Percentiles rank a stretch among this genome's conserved stretches.
These are phyloP conservation scores for Uropetala carovei DNA, from an alignment of 2,888 invertebrate genomes.

Conservation along the genomic window DNA sequence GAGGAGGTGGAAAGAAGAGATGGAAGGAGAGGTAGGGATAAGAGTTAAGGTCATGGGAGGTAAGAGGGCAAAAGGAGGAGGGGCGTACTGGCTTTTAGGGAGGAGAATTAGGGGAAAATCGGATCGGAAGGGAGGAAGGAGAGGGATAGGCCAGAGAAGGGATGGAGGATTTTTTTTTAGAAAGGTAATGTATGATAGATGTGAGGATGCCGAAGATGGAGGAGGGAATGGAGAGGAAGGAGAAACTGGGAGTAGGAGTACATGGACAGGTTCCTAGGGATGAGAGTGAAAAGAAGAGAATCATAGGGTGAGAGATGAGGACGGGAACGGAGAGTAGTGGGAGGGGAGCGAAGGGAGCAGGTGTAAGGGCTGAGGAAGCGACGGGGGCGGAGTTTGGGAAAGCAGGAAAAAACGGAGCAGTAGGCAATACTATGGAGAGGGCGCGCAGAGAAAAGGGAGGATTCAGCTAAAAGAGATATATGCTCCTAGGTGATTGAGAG, in stretches of 20 bases:
- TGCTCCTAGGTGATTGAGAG: slow-evolving; percentile 10
- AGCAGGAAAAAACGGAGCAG: too few species aligned
- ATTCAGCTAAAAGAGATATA: slow-evolving; percentile 31
- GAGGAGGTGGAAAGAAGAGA: too few species aligned
- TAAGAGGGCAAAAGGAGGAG: too few species aligned
- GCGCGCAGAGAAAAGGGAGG: neutral
- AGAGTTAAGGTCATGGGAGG: too few species aligned
- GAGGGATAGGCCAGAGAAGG: neutral
- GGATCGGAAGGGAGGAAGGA: neutral
- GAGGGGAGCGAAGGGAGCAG: too few species aligned
- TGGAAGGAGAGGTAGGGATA: too few species aligned
- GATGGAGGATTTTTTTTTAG: neutral
- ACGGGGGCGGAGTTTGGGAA: too few species aligned
- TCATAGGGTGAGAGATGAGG: neutral
- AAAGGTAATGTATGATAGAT: neutral
- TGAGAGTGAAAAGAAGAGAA: neutral
- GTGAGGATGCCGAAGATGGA: neutral
- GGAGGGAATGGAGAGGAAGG: too few species aligned
- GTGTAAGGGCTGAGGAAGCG: too few species aligned
- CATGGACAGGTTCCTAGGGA: neutral
- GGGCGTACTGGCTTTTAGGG: too few species aligned
- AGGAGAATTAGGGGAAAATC: neutral
- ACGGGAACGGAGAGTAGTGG: neutral
- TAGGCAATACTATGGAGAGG: too few species aligned
- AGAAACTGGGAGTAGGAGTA: neutral